Base-by-base conservation (phyloP, 1,140 invertebrate genomes). In the Pectinophora gossypiella region DNA sequence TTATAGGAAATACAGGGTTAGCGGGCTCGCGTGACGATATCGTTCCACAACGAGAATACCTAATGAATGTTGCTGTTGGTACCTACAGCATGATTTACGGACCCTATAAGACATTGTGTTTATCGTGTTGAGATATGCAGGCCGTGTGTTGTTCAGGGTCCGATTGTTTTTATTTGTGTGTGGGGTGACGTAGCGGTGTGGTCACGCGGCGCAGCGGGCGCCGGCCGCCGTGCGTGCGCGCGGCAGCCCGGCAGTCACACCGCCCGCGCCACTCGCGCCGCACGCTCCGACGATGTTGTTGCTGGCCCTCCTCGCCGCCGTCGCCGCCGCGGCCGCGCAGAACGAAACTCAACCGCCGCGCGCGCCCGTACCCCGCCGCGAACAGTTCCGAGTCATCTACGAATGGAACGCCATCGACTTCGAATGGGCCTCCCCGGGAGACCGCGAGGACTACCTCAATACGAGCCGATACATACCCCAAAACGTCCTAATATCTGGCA, bases 401-500 rank as follows among this genome's bases (percentile, higher is more conserved):
- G 87, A 89, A 76, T 89, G 88, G 88, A 84, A 76, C 47, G 76
- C 67, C 19, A 76, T 89, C 40, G 85, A 88, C 62, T 89, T 85
- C 70, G 76, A 81, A 54, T 89, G 86, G 84, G 64, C 72, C 38
- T 76, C 70, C 45, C 71, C 74, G 21, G 69, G 57, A 27, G 76
- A 79, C 1, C 85, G 84, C 12, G 68, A 84, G 19, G 61, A 64
- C 19, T 90, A 89, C 21, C 56, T 89, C 12, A 71, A 82, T 40
- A 78, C 81, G 20, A 83, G 85, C 22, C 66, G 75, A 19, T 94
- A 91, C 64, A 82, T 92, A 27, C 88, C 90, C 1, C 85, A 90
- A 61, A 92, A 93, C 71, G 91, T 90, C 42, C 69, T 91, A 27
- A 88, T 93, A 19, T 86, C 90, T 19, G 91, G 91, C 12, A 88